A percentile compares a stretch with the other conserved stretches of the same genome.
Evolutionary conservation across 2,797 vertebrate species (phyloP).

Genomic region (Melanotaenia trifasciata): DNA sequence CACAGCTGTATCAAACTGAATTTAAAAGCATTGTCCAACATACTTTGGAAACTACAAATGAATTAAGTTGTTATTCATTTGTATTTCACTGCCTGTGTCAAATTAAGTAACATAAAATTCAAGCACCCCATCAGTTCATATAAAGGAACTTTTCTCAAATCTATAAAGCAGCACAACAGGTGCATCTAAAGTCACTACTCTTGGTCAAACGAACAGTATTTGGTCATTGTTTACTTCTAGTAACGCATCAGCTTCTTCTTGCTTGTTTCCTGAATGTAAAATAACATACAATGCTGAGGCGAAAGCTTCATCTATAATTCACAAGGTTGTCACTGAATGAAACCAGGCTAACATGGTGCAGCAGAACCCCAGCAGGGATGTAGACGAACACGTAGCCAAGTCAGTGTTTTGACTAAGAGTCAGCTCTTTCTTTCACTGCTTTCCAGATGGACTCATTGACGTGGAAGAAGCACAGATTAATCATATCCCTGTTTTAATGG

Average conservation of each 20-base stretch:
- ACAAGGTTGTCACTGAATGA: constrained; percentile 57
- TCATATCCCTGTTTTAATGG: neutral
- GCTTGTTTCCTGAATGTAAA: constrained; percentile 35
- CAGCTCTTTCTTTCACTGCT: constrained; percentile 16
- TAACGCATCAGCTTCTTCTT: neutral
- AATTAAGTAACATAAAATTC: too few species aligned
- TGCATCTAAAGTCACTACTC: neutral
- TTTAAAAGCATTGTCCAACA: too few species aligned
- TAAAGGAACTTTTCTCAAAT: neutral
- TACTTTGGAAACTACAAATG: too few species aligned
- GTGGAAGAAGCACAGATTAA: constrained; percentile 26
- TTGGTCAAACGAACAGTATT: neutral
- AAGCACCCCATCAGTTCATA: neutral
- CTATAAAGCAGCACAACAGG: neutral
- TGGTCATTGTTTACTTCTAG: neutral
- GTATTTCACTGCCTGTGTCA: too few species aligned
- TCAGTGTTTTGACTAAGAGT: constrained; percentile 16
- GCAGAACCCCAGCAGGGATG: constrained; percentile 37
- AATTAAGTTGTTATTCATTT: too few species aligned
- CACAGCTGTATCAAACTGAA: too few species aligned
- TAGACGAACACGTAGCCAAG: constrained; percentile 14
- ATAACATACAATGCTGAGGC: constrained; percentile 41
- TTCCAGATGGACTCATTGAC: constrained; percentile 38
- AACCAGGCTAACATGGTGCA: constrained; percentile 29
- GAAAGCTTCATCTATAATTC: constrained; percentile 70